phyloP scores from a whole-genome alignment of 2,888 invertebrate species.

The Lapara coniferarum region DNA sequence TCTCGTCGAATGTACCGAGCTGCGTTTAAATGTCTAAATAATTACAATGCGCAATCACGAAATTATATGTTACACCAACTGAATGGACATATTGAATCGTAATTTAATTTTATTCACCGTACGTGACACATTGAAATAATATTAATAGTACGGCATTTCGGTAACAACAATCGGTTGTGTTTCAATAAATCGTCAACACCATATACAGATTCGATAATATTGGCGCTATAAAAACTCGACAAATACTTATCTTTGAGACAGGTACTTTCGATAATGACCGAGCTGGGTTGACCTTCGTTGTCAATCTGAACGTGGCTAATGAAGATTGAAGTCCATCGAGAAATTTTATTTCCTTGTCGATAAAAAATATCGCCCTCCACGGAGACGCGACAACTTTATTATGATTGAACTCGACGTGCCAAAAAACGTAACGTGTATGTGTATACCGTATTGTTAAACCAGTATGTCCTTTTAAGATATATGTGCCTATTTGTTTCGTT shows the following conservation, averaged over 20 bases:
- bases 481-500: no score
- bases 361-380: conserved; percentile 35
- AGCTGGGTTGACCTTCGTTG: conserved; percentile 58
- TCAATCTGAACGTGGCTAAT: conserved; percentile 61
- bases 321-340: conserved; percentile 56
- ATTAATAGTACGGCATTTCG: neutral
- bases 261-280: conserved; percentile 60
- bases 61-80: conserved; percentile 7
- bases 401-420: conserved; percentile 18
- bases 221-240: conserved; percentile 55
- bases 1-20: neutral
- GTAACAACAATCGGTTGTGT: conserved; percentile 28
- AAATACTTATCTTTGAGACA: conserved; percentile 48
- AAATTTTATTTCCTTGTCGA: conserved; percentile 35
- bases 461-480: neutral
- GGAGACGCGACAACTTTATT: conserved; percentile 36
- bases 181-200: conserved; percentile 57
- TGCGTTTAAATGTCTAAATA: neutral
- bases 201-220: conserved; percentile 58
- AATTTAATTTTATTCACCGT: conserved; percentile 30
- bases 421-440: neutral
- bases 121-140: conserved; percentile 28
- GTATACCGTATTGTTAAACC: neutral
- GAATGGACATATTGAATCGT: conserved; percentile 24
- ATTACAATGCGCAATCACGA: conserved; percentile 16